These are phyloP conservation scores for Creontiades dilutus DNA, from an alignment of 2,888 invertebrate species.

Conservation along the genomic window DNA sequence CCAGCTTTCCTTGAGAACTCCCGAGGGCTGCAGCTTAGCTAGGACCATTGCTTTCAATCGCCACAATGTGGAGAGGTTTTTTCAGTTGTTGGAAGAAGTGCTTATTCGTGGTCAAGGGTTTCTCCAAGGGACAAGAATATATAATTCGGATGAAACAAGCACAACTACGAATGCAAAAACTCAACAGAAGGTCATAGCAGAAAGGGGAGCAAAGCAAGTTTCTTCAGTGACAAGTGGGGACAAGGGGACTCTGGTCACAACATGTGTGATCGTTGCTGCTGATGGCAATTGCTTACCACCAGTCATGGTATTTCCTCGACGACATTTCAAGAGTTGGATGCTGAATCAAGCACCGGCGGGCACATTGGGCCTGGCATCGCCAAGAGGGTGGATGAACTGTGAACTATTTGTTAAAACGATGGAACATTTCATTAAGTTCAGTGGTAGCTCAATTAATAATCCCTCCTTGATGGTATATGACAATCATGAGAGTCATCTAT, in stretches of 20 bases:
- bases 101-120: slow-evolving; percentile 48
- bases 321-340: slow-evolving; percentile 76
- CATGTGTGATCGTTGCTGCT: slow-evolving; percentile 48
- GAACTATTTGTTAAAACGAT: slow-evolving; percentile 73
- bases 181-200: slow-evolving; percentile 77
- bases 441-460: slow-evolving; percentile 76
- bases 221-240: slow-evolving; percentile 77
- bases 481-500: slow-evolving; percentile 77
- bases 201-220: slow-evolving; percentile 77
- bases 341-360: slow-evolving; percentile 77
- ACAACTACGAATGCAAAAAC: slow-evolving; percentile 78
- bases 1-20: slow-evolving; percentile 60
- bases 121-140: too few species aligned
- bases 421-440: too few species aligned
- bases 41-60: too few species aligned
- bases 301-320: slow-evolving; percentile 61
- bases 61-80: slow-evolving; percentile 72
- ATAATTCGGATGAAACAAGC: too few species aligned
- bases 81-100: slow-evolving; percentile 69
- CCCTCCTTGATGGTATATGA: slow-evolving; percentile 77
- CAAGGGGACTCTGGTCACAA: slow-evolving; percentile 78
- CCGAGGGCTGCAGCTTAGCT: slow-evolving; percentile 74
- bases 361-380: slow-evolving; percentile 76
- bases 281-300: slow-evolving; percentile 59
- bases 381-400: slow-evolving; percentile 75